Base-by-base conservation (phyloP, 2,797 vertebrate species). In the Anas bahamensis region DNA sequence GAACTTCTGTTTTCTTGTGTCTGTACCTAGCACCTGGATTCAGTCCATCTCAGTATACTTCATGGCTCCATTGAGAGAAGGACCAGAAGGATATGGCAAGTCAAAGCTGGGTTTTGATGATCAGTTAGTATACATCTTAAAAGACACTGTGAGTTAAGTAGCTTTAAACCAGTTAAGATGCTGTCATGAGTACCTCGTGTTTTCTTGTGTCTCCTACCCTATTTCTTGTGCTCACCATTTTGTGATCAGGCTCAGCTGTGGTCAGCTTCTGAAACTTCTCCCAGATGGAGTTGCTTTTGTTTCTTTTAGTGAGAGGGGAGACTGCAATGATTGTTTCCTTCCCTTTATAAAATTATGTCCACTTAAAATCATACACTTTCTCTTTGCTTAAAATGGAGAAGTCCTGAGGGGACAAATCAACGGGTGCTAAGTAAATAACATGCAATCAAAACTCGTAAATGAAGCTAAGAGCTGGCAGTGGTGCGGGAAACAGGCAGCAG, bases 351-450 rank as follows among this genome's bases (percentile, higher is more conserved):
- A 92, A 94, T 92, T 86, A 83, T 0, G 4, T 89, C 94, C 72
- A 86, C 66, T 93, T 95, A 90, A 89, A 95, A 96, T 89, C 57
- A 82, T 84, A 79, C 10, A 3, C 50, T 46, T 92, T 93, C 83
- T 88, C 81, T 94, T 94, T 83, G 76, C 73, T 92, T 96, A 89
- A 92, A 94, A 88, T 0, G 14, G 72, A 79, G 77, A 89, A 84
- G 74, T 83, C 95, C 87, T 80, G 64, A 89, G 91, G 92, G 89
- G 71, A 95, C 71, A 83, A 93, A 93, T 93, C 92, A 93, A 86
- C 24, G 31, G 85, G 77, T 91, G 60, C 71, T 93, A 92, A 93
- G 85, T 93, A 97, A 95, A 93, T 95, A 92, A 93, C 89, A 69
- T 61, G 74, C 73, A 93, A 95, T 95, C 93, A 94, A 86, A 94